Evolutionary conservation across 2,888 invertebrate species (phyloP).

Genomic region (Lycia hirtaria): DNA sequence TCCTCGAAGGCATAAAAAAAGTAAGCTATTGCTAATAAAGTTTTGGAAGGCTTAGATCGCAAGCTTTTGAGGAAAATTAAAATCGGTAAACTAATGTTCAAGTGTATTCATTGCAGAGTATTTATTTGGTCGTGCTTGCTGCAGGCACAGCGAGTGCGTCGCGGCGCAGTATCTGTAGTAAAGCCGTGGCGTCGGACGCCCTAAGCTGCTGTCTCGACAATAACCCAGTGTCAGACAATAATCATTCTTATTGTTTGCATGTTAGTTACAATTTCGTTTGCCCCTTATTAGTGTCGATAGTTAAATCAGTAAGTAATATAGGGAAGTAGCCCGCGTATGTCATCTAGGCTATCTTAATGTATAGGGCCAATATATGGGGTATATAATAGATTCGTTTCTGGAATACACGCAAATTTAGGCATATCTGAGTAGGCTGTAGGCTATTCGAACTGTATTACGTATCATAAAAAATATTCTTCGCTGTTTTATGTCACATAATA

Average conservation of each 20-base stretch:
- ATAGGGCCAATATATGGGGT: constrained; percentile 17
- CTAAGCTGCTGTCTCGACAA: constrained; percentile 84
- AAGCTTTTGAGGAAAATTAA: no score
- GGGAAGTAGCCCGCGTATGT: constrained; percentile 23
- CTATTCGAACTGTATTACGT: no score
- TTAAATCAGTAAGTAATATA: constrained; percentile 16
- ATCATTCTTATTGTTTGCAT: constrained; percentile 79
- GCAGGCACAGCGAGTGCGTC: neutral
- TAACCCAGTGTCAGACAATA: constrained; percentile 86
- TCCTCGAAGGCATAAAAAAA: no score
- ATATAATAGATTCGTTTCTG: neutral
- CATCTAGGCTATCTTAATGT: constrained; percentile 19
- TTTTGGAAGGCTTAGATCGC: no score
- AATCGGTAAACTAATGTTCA: no score
- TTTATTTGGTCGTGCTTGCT: no score
- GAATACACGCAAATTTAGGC: constrained; percentile 5
- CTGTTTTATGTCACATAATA: no score
- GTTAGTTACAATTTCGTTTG: constrained; percentile 63
- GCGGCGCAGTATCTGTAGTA: constrained; percentile 57
- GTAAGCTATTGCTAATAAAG: no score
- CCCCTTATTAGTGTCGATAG: constrained; percentile 46
- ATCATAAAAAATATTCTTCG: no score
- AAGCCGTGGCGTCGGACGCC: constrained; percentile 67
- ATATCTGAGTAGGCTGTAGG: constrained; percentile 21
- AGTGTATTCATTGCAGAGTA: no score